These are phyloP conservation scores for Ophion ventricosus DNA, from an alignment of 2,888 invertebrate species.

Conservation along the genomic window DNA sequence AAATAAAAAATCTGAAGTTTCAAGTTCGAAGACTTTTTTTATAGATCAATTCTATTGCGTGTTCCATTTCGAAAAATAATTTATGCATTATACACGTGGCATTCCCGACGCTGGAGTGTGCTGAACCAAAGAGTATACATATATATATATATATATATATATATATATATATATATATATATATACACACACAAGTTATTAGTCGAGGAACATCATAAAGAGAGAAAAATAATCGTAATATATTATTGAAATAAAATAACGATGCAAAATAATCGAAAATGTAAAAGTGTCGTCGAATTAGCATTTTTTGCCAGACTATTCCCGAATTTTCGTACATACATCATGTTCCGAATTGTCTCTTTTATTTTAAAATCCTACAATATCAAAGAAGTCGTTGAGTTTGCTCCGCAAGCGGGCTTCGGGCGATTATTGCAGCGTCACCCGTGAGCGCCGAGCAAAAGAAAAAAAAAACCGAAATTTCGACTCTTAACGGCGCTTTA, in stretches of 20 bases:
- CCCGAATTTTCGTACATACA: slow-evolving; percentile 33
- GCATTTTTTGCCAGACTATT: slow-evolving; percentile 50
- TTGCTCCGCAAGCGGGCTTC: slow-evolving; percentile 9
- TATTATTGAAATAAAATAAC: slow-evolving; percentile 6
- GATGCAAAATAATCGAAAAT: slow-evolving; percentile 16
- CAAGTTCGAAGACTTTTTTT: slow-evolving; percentile 32
- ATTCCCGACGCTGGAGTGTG: slow-evolving; percentile 40
- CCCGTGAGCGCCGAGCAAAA: background rate
- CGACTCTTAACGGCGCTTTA: slow-evolving; percentile 40
- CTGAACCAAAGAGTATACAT: slow-evolving; percentile 55
- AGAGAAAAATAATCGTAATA: slow-evolving; percentile 22
- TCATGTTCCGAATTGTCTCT: slow-evolving; percentile 37
- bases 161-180: slow-evolving; percentile 26
- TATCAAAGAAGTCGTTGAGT: slow-evolving; percentile 31
- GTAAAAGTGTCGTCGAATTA: slow-evolving; percentile 35
- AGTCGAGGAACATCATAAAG: slow-evolving; percentile 35
- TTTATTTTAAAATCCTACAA: slow-evolving; percentile 42
- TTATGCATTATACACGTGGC: slow-evolving; percentile 15
- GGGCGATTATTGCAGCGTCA: slow-evolving; percentile 37
- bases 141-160: background rate
- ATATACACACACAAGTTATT: slow-evolving; percentile 30
- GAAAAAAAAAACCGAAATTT: slow-evolving; percentile 25
- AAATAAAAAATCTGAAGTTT: slow-evolving; percentile 3
- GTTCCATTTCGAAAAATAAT: slow-evolving; percentile 41
- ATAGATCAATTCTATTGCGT: slow-evolving; percentile 39